Evolutionary conservation across 2,888 invertebrate genomes (phyloP).

Genomic region (Deladenus siricidicola): DNA sequence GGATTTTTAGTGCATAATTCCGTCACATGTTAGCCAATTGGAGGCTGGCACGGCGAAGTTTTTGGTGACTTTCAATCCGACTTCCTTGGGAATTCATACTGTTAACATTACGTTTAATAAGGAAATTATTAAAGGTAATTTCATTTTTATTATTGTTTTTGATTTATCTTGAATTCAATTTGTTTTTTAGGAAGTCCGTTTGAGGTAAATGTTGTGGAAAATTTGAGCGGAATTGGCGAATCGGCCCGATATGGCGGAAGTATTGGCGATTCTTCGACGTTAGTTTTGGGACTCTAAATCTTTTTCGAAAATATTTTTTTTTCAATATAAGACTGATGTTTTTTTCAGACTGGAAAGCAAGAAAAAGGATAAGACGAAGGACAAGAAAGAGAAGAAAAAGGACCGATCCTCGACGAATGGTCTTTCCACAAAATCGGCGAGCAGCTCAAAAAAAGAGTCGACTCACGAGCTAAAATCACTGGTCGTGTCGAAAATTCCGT

Average conservation of each 20-base stretch:
- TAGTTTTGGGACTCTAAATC: no score
- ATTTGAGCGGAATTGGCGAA: neutral
- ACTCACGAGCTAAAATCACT: neutral
- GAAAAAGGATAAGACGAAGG: slow-evolving; percentile 42
- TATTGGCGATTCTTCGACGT: slow-evolving; percentile 20
- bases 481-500: slow-evolving; percentile 21
- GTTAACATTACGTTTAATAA: slow-evolving; percentile 97
- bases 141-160: no score
- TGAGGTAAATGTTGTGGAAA: slow-evolving; percentile 55
- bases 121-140: slow-evolving; percentile 60
- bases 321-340: no score
- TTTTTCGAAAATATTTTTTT: no score
- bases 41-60: slow-evolving; percentile 60
- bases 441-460: neutral
- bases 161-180: no score
- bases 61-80: slow-evolving; percentile 89
- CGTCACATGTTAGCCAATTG: slow-evolving; percentile 52
- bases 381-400: slow-evolving; percentile 42
- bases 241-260: slow-evolving; percentile 1
- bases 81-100: slow-evolving; percentile 83
- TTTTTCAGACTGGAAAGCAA: slow-evolving; percentile 12
- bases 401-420: slow-evolving; percentile 17
- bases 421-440: neutral
- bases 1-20: slow-evolving; percentile 58
- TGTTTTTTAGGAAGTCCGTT: slow-evolving; percentile 70